A percentile compares a stretch with the other conserved stretches of the same genome.
These are phyloP conservation scores for Sphaerophoria taeniata DNA, from an alignment of 2,888 invertebrate genomes.

Conservation along the genomic window DNA sequence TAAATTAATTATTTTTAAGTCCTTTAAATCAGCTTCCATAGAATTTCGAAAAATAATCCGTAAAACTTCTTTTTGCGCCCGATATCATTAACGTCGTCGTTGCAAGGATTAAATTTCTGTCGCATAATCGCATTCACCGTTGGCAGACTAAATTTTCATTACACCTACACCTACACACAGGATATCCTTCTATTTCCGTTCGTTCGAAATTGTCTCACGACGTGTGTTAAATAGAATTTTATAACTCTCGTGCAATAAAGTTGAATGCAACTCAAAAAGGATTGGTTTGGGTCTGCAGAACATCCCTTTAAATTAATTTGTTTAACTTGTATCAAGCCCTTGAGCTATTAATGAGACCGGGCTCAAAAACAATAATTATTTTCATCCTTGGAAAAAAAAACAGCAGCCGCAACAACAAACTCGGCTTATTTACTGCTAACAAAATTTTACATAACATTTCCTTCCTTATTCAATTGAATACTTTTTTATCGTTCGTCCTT, in stretches of 20 bases:
- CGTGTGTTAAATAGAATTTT: slow-evolving; percentile 1
- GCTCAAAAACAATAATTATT: slow-evolving; percentile 30
- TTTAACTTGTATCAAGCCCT: not conserved
- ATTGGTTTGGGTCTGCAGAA: too few relatives aligned
- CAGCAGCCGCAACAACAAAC: not conserved
- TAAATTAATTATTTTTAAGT: slow-evolving; percentile 36
- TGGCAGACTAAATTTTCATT: not conserved
- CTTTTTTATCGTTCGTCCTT: slow-evolving; percentile 43
- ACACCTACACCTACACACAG: not conserved
- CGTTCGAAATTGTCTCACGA: not conserved
- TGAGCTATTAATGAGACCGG: slow-evolving; percentile 1
- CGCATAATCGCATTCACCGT: not conserved
- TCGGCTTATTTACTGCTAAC: slow-evolving; percentile 45
- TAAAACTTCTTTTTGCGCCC: slow-evolving; percentile 13
- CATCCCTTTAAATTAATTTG: not conserved
- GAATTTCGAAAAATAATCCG: slow-evolving; percentile 21
- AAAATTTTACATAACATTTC: slow-evolving; percentile 39
- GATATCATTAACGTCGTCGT: not conserved
- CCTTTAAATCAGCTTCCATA: slow-evolving; percentile 17
- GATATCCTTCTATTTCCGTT: not conserved
- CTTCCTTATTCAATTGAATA: slow-evolving; percentile 41
- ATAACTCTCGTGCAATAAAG: not conserved
- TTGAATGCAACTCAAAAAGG: too few relatives aligned
- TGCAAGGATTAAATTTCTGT: slow-evolving; percentile 13
- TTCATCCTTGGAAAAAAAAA: not conserved